Conservation (phyloP, 2,797 vertebrate genomes). For the Crenichthys baileyi region DNA sequence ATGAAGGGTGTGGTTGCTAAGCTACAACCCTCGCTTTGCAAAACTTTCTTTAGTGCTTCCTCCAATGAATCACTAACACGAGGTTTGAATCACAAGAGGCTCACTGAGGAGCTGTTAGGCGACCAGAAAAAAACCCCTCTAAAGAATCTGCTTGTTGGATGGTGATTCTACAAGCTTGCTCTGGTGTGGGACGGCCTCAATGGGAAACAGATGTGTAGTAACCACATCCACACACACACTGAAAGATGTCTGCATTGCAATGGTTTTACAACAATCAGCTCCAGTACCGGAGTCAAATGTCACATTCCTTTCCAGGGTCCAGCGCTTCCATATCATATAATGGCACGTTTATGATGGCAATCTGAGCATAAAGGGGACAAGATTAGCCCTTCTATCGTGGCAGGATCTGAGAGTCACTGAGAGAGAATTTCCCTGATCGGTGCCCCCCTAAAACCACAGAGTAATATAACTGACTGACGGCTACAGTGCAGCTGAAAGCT, state of each 20-base stretch:
- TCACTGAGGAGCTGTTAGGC: constrained; percentile 21
- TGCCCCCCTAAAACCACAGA: constrained; percentile 13
- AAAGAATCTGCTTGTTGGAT: constrained; percentile 43
- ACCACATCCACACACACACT: constrained; percentile 37
- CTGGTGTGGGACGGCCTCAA: constrained; percentile 59
- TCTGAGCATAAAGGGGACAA: constrained; percentile 34
- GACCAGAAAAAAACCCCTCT: constrained; percentile 51
- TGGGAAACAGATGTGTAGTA: constrained; percentile 82
- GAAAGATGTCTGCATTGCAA: constrained; percentile 21
- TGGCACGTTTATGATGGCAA: constrained; percentile 36
- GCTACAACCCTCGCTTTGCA: constrained; percentile 44
- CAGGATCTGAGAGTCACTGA: constrained; percentile 27
- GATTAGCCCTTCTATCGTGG: constrained; percentile 17
- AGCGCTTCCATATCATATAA: constrained; percentile 35
- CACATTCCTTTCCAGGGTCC: constrained; percentile 64
- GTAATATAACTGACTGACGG: background rate
- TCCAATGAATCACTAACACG: constrained; percentile 63
- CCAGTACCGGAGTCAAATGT: constrained; percentile 70
- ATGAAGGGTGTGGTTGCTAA: constrained; percentile 78
- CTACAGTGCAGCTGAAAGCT: constrained; percentile 25
- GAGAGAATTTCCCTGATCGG: constrained; percentile 15
- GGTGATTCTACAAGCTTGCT: constrained; percentile 38
- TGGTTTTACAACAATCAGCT: constrained; percentile 62
- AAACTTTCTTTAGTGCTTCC: constrained; percentile 49
- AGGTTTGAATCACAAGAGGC: constrained; percentile 40